These are phyloP conservation scores for Elachura formosa DNA, from an alignment of 2,113 vertebrate species.

Conservation along the genomic window DNA sequence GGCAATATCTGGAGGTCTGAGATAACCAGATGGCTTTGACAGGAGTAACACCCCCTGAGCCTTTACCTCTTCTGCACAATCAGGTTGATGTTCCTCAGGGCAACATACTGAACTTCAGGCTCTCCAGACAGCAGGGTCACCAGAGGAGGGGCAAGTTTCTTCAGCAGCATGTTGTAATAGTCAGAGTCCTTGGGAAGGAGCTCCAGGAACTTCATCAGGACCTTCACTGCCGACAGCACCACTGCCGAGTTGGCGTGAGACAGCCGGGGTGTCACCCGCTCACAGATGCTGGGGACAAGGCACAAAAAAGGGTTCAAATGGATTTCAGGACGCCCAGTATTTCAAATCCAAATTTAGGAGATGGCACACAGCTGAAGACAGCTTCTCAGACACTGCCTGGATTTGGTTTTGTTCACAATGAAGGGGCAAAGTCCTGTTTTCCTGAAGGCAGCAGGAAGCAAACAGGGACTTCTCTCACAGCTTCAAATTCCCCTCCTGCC, in stretches of 20 bases:
- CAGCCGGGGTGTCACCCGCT: constrained; percentile 93
- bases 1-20: neutral
- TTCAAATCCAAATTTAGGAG: neutral
- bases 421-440: neutral
- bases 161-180: constrained; percentile 95
- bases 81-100: constrained; percentile 97
- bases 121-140: constrained; percentile 96
- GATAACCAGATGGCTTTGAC: neutral
- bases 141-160: constrained; percentile 93
- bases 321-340: neutral
- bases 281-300: constrained; percentile 83
- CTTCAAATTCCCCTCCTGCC: neutral
- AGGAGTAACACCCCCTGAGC: neutral
- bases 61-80: constrained; percentile 96
- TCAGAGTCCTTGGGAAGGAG: constrained; percentile 95
- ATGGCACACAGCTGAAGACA: neutral
- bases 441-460: neutral
- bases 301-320: neutral
- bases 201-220: constrained; percentile 98
- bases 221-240: constrained; percentile 96
- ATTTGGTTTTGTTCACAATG: neutral
- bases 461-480: neutral
- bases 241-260: constrained; percentile 98
- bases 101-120: constrained; percentile 97
- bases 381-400: neutral